phyloP scores from a whole-genome alignment of 2,113 vertebrate species.

The Centropus bengalensis region DNA sequence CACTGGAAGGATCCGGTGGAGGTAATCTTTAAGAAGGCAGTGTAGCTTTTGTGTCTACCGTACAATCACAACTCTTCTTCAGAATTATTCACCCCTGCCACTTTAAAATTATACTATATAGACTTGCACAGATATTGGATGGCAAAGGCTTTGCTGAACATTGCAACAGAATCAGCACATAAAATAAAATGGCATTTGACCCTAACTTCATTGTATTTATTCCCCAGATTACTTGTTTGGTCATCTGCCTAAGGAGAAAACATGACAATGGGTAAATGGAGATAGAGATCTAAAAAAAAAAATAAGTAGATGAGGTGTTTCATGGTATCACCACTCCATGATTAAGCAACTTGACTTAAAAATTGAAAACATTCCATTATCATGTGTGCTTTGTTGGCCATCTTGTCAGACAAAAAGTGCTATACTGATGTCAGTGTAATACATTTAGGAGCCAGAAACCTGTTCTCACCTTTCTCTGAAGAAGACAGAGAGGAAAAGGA shows the following conservation, averaged over 20 bases:
- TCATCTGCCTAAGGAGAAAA: not conserved
- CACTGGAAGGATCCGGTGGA: not conserved
- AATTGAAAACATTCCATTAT: not conserved
- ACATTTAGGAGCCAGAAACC: not conserved
- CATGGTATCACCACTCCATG: not conserved
- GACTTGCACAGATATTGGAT: not conserved
- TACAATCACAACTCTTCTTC: not conserved
- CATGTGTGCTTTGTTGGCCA: not conserved
- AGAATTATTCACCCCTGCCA: not conserved
- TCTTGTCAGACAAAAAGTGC: not conserved
- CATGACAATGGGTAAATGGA: not conserved
- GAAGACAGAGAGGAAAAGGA: not conserved
- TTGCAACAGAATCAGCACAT: not conserved
- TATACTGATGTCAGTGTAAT: not conserved
- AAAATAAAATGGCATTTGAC: not conserved
- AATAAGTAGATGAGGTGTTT: not conserved
- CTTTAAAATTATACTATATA: not conserved
- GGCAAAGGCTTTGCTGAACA: not conserved
- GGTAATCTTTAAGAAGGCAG: not conserved
- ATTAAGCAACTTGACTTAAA: not conserved
- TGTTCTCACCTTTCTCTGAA: not conserved
- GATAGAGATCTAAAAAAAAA: not conserved
- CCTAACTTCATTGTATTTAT: not conserved
- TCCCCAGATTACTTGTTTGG: not conserved
- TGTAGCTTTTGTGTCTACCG: not conserved